Evolutionary conservation across 2,797 vertebrate genomes (phyloP).

Genomic region (Simalia tracyae): DNA sequence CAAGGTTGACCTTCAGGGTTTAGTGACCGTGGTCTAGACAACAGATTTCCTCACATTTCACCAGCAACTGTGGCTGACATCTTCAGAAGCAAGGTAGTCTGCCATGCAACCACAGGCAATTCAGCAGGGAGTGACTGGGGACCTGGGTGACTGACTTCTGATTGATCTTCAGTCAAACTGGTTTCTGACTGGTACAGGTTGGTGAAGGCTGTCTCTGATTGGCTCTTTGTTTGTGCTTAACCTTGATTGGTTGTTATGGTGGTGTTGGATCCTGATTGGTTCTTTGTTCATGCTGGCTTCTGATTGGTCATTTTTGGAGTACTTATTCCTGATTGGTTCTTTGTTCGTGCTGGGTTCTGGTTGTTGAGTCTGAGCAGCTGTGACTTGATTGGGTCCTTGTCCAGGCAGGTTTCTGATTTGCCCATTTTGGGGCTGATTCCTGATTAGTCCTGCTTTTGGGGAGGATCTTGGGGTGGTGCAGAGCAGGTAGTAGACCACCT

Average conservation of each 20-base stretch:
- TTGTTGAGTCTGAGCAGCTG: too few relatives aligned
- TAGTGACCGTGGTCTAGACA: background rate
- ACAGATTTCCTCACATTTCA: background rate
- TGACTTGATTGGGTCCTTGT: too few relatives aligned
- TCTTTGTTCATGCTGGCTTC: background rate
- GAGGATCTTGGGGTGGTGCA: too few relatives aligned
- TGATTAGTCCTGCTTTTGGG: too few relatives aligned
- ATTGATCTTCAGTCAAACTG: background rate
- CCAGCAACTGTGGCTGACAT: background rate
- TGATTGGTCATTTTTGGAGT: too few relatives aligned
- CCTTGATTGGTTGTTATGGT: background rate
- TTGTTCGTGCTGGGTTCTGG: too few relatives aligned
- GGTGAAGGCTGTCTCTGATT: background rate
- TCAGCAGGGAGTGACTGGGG: background rate
- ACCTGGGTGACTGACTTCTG: background rate
- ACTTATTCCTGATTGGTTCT: too few relatives aligned
- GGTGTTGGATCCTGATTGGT: background rate
- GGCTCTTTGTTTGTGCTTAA: background rate
- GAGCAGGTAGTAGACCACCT: too few relatives aligned
- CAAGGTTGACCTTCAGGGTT: background rate
- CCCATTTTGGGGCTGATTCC: too few relatives aligned
- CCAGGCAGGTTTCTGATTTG: too few relatives aligned
- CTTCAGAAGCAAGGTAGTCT: background rate
- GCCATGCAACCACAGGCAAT: background rate
- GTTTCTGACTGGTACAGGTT: background rate